Evolutionary conservation across 2,113 vertebrate species (phyloP), one percentile per base, ranked within the genome.

Genomic region (Apaloderma vittatum): DNA sequence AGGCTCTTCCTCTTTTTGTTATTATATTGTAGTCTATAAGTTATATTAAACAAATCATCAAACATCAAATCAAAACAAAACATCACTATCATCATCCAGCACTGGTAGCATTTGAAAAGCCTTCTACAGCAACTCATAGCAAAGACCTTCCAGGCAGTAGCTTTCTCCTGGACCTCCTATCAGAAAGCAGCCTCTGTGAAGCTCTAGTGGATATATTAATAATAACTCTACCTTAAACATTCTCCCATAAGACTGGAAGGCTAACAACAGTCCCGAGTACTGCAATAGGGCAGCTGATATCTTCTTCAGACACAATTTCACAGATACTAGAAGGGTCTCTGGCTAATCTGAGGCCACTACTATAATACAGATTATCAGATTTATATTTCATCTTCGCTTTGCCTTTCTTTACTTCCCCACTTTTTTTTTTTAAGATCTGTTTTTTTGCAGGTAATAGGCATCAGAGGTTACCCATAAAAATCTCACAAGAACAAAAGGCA

Each of bases 91-190:
- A 54, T 37, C 76, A 52, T 29, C 45, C 45, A 61, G 43, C 6
- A 6, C 9, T n/a, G 14, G 37, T 20, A 74, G 23, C 26, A 68
- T 48, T 77, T 63, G 63, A 45, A 95, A 81, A 2, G 24, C 27
- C 21, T 74, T 91, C 34, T 89, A 26, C 37, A 91, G 37, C 10
- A 90, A 46, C 43, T 88, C 11, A 2, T 5, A 74, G 54, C 36
- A 74, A 77, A 83, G 34, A 27, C 23, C 54, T 84, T 54, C 0
- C 0, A 0, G 78, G 55, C 9, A 37, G 6, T 29, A 63, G 8
- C 34, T 68, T 58, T 7, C 61, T 55, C 43, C 29, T 55, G 46
- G 10, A 94, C 40, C 3, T 75, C 30, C 4, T 11, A 7, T 8
- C 36, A 66, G 36, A 67, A 61, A 66, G 43, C 1, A 57, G 19